phyloP scores from a whole-genome alignment of 2,113 vertebrate genomes.

The Syngnathus floridae region DNA sequence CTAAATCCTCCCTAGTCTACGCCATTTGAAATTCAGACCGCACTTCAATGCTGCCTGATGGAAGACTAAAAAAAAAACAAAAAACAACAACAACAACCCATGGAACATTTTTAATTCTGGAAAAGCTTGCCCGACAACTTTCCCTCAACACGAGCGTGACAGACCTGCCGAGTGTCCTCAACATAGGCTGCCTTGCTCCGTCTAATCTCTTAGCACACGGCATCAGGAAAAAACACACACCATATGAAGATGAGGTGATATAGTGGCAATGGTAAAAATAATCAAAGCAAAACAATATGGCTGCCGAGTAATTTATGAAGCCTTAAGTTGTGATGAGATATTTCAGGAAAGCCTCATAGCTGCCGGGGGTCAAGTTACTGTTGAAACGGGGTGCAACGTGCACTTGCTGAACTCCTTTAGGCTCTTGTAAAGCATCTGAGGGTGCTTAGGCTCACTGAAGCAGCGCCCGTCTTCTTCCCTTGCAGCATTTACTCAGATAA shows the following conservation, averaged over 20 bases:
- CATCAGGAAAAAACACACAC: not conserved
- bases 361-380: constrained; percentile 22
- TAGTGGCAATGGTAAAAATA: no score
- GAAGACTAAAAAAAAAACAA: not conserved
- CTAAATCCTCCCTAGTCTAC: not conserved
- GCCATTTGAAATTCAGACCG: not conserved
- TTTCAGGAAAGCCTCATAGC: constrained; percentile 13
- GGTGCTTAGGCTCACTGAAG: constrained; percentile 33
- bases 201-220: no score
- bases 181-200: not conserved
- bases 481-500: constrained; percentile 32
- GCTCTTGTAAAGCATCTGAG: constrained; percentile 25
- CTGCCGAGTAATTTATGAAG: not conserved
- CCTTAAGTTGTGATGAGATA: constrained; percentile 1
- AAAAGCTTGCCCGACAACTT: not conserved
- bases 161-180: not conserved
- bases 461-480: constrained; percentile 25
- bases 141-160: not conserved
- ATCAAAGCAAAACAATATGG: no score
- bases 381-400: constrained; percentile 36
- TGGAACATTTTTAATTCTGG: not conserved
- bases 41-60: not conserved
- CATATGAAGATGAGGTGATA: not conserved
- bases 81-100: not conserved
- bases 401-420: constrained; percentile 37